Conservation (phyloP, 2,113 vertebrate species). For the Cochlearius cochlearius region DNA sequence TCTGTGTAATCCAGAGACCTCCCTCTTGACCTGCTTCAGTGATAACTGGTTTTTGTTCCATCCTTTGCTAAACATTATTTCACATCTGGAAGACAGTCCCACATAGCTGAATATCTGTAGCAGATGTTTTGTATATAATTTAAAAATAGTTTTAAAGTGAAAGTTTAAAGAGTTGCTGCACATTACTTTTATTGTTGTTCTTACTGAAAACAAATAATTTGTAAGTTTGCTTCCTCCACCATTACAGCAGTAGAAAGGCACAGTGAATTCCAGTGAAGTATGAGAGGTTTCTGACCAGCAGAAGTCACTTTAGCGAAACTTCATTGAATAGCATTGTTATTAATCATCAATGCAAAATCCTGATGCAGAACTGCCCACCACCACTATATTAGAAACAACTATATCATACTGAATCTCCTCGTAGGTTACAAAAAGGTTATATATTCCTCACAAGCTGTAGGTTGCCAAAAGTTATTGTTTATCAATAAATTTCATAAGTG, state of each 20-base stretch:
- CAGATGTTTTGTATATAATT: constrained; percentile 51
- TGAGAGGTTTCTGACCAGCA: not conserved
- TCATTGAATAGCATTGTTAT: not conserved
- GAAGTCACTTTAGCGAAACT: not conserved
- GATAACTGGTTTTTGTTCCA: constrained; percentile 31
- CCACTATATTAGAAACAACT: not conserved
- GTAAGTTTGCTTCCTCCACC: not conserved
- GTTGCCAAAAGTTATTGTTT: not conserved
- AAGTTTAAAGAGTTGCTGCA: constrained; percentile 39
- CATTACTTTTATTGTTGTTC: constrained; percentile 10
- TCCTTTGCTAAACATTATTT: constrained; percentile 53
- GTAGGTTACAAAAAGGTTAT: not conserved
- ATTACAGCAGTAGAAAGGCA: not conserved
- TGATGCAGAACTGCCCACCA: not conserved
- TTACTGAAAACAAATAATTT: constrained; percentile 13
- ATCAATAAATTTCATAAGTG: not conserved
- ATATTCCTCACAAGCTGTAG: not conserved
- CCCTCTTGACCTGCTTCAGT: constrained; percentile 41
- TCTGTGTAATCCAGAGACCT: not conserved
- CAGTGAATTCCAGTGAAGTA: not conserved
- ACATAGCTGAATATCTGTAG: constrained; percentile 20
- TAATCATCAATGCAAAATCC: not conserved
- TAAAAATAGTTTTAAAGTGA: constrained; percentile 47
- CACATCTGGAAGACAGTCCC: constrained; percentile 58
- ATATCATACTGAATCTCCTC: not conserved